Base-by-base conservation (phyloP, 2,113 vertebrate genomes). In the Nothocercus julius region DNA sequence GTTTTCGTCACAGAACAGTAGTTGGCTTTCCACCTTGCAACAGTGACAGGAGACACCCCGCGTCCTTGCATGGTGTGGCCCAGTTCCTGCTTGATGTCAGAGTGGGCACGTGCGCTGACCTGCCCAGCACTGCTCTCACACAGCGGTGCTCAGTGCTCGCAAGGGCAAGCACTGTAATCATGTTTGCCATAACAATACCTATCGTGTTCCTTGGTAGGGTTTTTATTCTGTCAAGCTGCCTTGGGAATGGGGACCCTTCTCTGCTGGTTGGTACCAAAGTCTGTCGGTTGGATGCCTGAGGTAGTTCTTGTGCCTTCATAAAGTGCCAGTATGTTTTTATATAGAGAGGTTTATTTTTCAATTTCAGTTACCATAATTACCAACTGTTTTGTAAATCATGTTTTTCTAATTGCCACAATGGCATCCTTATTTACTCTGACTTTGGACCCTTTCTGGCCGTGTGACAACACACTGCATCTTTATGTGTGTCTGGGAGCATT, bases 321-420 rank as follows among this genome's bases (percentile, higher is more conserved):
- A 91, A 86, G 66, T 89, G 76, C 77, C 82, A 91, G 25, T 87
- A 30, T 79, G 32, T 83, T 92, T 95, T 82, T 62, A 25, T 79
- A 79, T 13, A 25, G 86, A 81, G 42, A 85, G 38, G 16, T 67
- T 86, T 90, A 70, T 87, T 95, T 94, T 92, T 91, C 62, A 18
- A 63, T 62, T 79, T 91, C 81, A 64, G 58, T 74, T 47, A 68
- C 15, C 28, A 28, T 82, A 53, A 10, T n/a, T 79, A 56, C 56
- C 61, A 45, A 5, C 67, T 4, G 66, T 81, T 13, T 81, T 82
- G 75, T 74, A 12, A 77, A 67, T 75, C 24, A 82, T 13, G 4
- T 63, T 89, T 89, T 91, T 74, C 13, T 74, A 9, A 62, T 76
- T 47, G 5, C 28, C 81, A 11, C 63, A 87, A 70, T 45, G 45